Base-by-base conservation (phyloP, 2,797 vertebrate genomes). In the Myotis daubentonii region DNA sequence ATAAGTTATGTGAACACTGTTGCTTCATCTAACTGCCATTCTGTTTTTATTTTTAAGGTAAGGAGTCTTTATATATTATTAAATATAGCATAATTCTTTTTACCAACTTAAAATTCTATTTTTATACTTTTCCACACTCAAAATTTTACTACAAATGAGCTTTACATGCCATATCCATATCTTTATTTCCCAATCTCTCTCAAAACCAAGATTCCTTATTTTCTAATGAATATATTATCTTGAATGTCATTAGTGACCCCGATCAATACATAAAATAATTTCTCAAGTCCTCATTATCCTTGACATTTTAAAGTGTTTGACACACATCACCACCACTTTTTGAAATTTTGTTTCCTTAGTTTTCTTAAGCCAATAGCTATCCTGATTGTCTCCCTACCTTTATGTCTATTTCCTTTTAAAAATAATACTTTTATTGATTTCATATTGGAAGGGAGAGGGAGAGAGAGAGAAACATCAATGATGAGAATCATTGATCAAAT, bases 261-360 rank as follows among this genome's bases (percentile, higher is more conserved):
- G 62, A 66, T 72, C 36, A 74, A 88, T 33, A 91, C 20, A 76
- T 30, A 7, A 90, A 65, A 17, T 93, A 8, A 20, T 82, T 89
- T 81, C 28, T 95, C 87, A 81, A 66, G 17, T 72, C 3, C 5
- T 87, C 28, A 60, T 85, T n/a, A 51, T 33, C 9, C 25, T 74
- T 82, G 79, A 68, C 16, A 86, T 13, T 91, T 78, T 36, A 81
- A 95, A 96, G n/a, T 86, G 28, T 33, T 91, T 94, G 36, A 28
- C 71, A 86, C 5, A 65, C 7, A 51, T 76, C 19, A 25, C n/a
- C 30, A n/a, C 25, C 30, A 53, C 22, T 74, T 90, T 94, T 75
- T 33, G 60, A 87, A 94, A 72, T 25, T 66, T 89, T 65, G 5
- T 33, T 60, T 11, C 6, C 41, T 91, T 38, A 71, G 8, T 84